phyloP scores from a whole-genome alignment of 2,797 vertebrate genomes.

The Propithecus deckenii region DNA sequence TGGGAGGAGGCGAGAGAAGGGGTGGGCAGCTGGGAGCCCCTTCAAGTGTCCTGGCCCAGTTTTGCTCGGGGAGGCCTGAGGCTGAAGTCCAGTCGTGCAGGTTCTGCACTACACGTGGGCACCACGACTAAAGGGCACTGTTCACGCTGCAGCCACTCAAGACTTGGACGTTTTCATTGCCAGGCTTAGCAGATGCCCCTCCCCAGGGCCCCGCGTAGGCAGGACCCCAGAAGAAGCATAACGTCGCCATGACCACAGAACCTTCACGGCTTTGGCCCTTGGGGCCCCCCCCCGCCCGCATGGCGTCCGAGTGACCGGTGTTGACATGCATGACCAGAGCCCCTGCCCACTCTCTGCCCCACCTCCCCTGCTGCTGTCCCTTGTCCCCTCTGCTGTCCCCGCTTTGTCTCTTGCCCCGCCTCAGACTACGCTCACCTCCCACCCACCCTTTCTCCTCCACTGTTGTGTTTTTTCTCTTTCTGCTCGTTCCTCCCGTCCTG shows the following conservation, averaged over 20 bases:
- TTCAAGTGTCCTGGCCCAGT: not conserved
- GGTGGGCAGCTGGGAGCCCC: not conserved
- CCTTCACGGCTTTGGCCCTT: slow-evolving; percentile 72
- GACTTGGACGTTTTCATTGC: not conserved
- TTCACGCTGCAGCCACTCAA: not conserved
- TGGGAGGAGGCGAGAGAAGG: not conserved
- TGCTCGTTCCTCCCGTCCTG: slow-evolving; percentile 38
- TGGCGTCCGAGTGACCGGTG: slow-evolving; percentile 85
- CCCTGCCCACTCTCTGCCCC: not conserved
- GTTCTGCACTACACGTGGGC: not conserved
- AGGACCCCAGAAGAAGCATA: not conserved
- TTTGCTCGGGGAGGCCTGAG: not conserved
- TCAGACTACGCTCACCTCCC: not conserved
- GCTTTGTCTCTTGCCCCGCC: not conserved
- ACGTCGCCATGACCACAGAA: not conserved
- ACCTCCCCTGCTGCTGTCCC: not conserved
- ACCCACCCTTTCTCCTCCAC: not conserved
- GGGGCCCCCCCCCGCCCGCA: slow-evolving; percentile 89
- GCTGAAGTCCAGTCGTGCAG: not conserved
- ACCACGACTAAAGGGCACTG: accelerated
- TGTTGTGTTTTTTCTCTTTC: slow-evolving; percentile 74
- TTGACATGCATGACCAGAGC: slow-evolving; percentile 91
- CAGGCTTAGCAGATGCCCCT: not conserved
- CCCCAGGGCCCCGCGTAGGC: not conserved
- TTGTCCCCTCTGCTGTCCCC: too few species aligned